Evolutionary conservation across 2,797 vertebrate genomes (phyloP).

Genomic region (Halcyon smyrnensis): DNA sequence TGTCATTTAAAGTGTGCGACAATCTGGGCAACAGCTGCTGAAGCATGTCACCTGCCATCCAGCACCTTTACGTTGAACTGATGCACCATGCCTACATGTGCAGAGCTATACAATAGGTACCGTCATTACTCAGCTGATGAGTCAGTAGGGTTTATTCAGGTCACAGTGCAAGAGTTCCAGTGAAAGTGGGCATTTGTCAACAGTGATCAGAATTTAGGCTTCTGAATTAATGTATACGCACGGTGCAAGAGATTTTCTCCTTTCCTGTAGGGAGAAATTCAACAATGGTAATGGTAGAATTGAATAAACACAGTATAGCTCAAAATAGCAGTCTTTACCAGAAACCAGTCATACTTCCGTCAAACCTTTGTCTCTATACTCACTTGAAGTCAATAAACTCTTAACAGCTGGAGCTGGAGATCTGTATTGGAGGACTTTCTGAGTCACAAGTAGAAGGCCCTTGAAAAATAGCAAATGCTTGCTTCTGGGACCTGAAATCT

Average conservation of each 20-base stretch:
- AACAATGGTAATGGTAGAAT: background rate
- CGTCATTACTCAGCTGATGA: background rate
- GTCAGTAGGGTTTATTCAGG: background rate
- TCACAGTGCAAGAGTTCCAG: background rate
- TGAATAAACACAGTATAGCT: background rate
- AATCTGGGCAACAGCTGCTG: background rate
- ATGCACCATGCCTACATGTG: background rate
- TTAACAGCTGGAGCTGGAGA: constrained; percentile 21
- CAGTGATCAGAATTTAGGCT: background rate
- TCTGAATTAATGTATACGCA: background rate
- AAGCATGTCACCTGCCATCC: background rate
- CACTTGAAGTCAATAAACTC: constrained; percentile 40
- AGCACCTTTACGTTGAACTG: background rate
- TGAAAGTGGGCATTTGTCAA: background rate
- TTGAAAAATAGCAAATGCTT: constrained; percentile 6
- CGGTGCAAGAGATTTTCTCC: background rate
- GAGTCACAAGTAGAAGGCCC: background rate
- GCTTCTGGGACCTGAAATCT: background rate
- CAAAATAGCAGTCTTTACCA: background rate
- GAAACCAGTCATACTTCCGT: background rate
- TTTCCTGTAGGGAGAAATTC: background rate
- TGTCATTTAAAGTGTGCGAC: background rate
- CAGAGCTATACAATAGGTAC: background rate
- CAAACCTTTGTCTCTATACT: constrained; percentile 6
- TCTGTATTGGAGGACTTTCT: background rate